These are phyloP conservation scores for Stylophora pistillata DNA, from an alignment of 64 coral and sea anemone species.

Conservation along the genomic window DNA sequence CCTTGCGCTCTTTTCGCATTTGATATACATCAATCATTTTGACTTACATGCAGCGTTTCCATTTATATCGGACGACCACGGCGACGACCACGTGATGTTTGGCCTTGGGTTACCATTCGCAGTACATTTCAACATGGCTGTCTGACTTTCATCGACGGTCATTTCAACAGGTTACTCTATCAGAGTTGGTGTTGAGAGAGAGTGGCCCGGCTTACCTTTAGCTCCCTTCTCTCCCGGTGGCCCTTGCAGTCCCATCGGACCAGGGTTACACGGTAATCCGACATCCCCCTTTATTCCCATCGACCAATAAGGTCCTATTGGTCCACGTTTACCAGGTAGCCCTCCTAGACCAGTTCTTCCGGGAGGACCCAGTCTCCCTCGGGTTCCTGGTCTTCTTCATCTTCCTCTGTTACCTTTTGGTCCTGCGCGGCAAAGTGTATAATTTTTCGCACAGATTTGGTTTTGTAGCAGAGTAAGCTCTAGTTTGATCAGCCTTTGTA, in stretches of 20 bases:
- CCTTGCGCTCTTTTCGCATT: no score
- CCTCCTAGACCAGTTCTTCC: slow-evolving; percentile 45
- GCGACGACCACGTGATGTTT: slow-evolving; percentile 45
- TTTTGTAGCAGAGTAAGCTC: slow-evolving; percentile 28
- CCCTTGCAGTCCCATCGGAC: slow-evolving; percentile 44
- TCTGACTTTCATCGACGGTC: slow-evolving; percentile 33
- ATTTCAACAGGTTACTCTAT: slow-evolving; percentile 12
- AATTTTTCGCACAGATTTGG: slow-evolving; percentile 44
- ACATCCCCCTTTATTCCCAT: slow-evolving; percentile 28
- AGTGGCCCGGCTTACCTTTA: slow-evolving; percentile 43
- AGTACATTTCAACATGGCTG: slow-evolving; percentile 49
- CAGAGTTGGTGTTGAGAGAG: slow-evolving; percentile 40
- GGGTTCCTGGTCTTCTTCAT: slow-evolving; percentile 31
- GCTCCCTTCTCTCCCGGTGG: slow-evolving; percentile 23
- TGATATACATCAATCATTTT: no score
- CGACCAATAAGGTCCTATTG: slow-evolving; percentile 5
- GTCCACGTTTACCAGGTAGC: slow-evolving; percentile 56
- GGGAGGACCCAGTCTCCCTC: slow-evolving; percentile 25
- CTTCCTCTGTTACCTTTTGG: slow-evolving; percentile 47
- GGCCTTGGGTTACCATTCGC: slow-evolving; percentile 46
- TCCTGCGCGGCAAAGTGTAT: slow-evolving; percentile 51
- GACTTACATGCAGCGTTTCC: no score
- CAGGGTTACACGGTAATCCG: slow-evolving; percentile 25
- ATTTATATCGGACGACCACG: no score
- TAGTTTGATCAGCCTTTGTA: slow-evolving; percentile 11